Percentiles rank a stretch among this genome's conserved stretches.
phyloP scores from a whole-genome alignment of 1,140 invertebrate genomes.

The Drosophila repleta region DNA sequence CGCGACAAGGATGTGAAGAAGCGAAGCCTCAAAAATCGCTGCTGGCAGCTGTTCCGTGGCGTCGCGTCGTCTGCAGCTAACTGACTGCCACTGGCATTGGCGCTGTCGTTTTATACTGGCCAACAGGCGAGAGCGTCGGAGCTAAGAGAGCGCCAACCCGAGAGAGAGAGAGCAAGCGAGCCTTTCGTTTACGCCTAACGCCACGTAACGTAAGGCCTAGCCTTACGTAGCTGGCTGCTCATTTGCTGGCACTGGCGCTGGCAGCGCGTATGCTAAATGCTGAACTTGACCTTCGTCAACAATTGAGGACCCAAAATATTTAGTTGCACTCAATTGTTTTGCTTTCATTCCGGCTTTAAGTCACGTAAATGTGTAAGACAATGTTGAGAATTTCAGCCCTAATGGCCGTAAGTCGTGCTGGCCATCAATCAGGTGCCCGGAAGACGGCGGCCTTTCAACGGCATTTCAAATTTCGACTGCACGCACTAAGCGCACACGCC shows the following conservation, averaged over 20 bases:
- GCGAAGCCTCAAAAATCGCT: slow-evolving; percentile 7
- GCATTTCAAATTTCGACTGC: slow-evolving; percentile 17
- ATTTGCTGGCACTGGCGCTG: slow-evolving; percentile 30
- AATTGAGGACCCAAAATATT: slow-evolving; percentile 31
- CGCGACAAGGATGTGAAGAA: slow-evolving; percentile 17
- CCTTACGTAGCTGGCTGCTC: slow-evolving; percentile 19
- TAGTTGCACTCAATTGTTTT: slow-evolving; percentile 19
- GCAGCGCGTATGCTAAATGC: slow-evolving; percentile 36
- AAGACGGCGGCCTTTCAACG: slow-evolving; percentile 38
- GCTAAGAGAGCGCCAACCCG: background rate
- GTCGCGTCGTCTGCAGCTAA: slow-evolving; percentile 62
- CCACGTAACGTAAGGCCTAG: slow-evolving; percentile 38
- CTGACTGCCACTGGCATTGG: slow-evolving; percentile 42
- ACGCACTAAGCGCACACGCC: background rate
- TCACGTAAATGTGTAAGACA: slow-evolving; percentile 35
- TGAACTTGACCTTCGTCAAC: slow-evolving; percentile 78
- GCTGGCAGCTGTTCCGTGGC: slow-evolving; percentile 45
- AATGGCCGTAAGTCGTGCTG: slow-evolving; percentile 29
- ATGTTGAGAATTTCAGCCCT: slow-evolving; percentile 20
- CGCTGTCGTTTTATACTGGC: slow-evolving; percentile 52
- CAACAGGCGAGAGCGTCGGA: background rate
- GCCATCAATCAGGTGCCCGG: slow-evolving; percentile 60
- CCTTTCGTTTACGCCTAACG: slow-evolving; percentile 15
- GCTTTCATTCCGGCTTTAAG: slow-evolving; percentile 12
- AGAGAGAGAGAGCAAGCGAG: slow-evolving; percentile 4